A percentile compares a stretch with the other conserved stretches of the same genome.
These are phyloP conservation scores for Andrena marginata DNA, from an alignment of 2,888 invertebrate genomes.

Conservation along the genomic window DNA sequence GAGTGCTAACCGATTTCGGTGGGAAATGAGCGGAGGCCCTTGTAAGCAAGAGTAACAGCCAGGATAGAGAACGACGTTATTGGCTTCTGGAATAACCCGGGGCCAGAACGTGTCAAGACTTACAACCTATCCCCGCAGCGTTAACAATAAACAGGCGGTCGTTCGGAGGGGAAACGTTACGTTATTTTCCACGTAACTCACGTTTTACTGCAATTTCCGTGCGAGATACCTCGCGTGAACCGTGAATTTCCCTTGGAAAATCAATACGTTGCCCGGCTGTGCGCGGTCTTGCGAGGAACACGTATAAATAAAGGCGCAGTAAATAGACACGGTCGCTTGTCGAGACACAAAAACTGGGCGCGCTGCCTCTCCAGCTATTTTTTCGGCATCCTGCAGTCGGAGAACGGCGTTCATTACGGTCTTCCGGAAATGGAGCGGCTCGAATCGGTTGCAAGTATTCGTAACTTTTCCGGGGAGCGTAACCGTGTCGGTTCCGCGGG, in stretches of 20 bases:
- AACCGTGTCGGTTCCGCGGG: neutral
- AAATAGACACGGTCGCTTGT: constrained; percentile 3
- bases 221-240: constrained; percentile 10
- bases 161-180: constrained; percentile 5
- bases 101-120: constrained; percentile 6
- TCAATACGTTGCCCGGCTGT: constrained; percentile 12
- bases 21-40: constrained; percentile 4
- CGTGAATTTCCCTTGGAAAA: constrained; percentile 13
- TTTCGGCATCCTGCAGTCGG: neutral
- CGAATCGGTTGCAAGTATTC: neutral
- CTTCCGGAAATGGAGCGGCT: constrained; percentile 6
- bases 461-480: neutral
- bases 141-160: constrained; percentile 13
- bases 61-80: neutral
- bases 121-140: neutral
- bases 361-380: neutral
- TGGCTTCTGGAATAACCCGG: constrained; percentile 8
- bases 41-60: constrained; percentile 1
- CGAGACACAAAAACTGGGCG: neutral
- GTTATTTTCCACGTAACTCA: constrained; percentile 8
- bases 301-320: constrained; percentile 12
- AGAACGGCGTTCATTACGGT: constrained; percentile 18
- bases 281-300: constrained; percentile 9
- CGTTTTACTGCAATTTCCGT: constrained; percentile 8
- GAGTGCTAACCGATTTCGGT: constrained; percentile 1